Conservation (phyloP, 2,888 invertebrate species). For the Chrysomela aeneicollis region DNA sequence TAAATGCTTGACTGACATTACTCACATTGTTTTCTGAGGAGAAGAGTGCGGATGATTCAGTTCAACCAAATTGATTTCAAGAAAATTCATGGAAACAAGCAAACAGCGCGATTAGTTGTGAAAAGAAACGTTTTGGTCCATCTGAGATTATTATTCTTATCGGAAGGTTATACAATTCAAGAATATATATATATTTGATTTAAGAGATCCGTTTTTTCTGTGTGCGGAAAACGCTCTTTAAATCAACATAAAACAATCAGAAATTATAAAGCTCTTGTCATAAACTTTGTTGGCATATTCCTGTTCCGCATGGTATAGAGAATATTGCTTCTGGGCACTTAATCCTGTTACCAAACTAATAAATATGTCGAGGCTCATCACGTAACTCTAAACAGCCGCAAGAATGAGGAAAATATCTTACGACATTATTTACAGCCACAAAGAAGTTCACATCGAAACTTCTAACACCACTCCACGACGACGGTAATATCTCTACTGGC, state of each 20-base stretch:
- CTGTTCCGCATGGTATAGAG: neutral
- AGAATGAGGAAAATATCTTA: neutral
- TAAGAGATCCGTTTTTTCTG: too few species aligned
- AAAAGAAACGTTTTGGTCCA: too few species aligned
- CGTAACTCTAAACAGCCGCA: neutral
- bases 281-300: neutral
- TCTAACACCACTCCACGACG: constrained; percentile 17
- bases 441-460: constrained; percentile 27
- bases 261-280: neutral
- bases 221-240: neutral
- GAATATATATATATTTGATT: too few species aligned
- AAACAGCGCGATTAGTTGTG: too few species aligned
- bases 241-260: neutral
- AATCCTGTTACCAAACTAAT: constrained; percentile 4
- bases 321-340: neutral
- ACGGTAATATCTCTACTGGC: constrained; percentile 35
- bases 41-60: too few species aligned
- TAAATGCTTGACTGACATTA: too few species aligned
- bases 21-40: too few species aligned
- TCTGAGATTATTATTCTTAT: too few species aligned
- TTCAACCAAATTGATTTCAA: too few species aligned
- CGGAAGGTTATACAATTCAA: too few species aligned
- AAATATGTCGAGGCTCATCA: constrained; percentile 5
- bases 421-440: constrained; percentile 18
- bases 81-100: too few species aligned